phyloP scores from a whole-genome alignment of 2,888 invertebrate genomes.

The Apocheima hispidaria region DNA sequence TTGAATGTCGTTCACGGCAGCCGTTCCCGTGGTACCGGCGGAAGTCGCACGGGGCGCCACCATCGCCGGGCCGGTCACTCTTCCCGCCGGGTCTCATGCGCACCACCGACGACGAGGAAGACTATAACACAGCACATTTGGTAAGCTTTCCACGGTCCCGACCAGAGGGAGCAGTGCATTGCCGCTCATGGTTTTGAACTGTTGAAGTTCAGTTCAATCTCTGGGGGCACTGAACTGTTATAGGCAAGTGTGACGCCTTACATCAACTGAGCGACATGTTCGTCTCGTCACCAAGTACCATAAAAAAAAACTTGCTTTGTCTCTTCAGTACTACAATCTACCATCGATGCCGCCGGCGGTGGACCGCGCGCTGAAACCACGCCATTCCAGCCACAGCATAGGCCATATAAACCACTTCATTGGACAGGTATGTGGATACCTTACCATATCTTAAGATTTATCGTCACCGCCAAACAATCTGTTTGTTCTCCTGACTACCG shows the following conservation, averaged over 20 bases:
- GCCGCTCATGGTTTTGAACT: too few species aligned
- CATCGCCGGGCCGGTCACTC: conserved; percentile 53
- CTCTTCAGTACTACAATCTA: conserved; percentile 71
- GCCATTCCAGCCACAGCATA: conserved; percentile 77
- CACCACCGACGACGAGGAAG: conserved; percentile 66
- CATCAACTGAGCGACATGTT: too few species aligned
- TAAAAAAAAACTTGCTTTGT: neutral
- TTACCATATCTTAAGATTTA: too few species aligned
- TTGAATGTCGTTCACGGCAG: too few species aligned
- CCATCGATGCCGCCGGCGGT: conserved; percentile 89
- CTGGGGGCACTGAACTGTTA: too few species aligned
- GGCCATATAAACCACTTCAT: conserved; percentile 57
- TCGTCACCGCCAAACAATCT: too few species aligned
- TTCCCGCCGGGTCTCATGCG: conserved; percentile 38
- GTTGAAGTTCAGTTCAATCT: too few species aligned
- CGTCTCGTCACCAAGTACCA: too few species aligned
- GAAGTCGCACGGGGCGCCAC: conserved; percentile 53
- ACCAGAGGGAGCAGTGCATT: too few species aligned
- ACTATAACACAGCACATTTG: conserved; percentile 54
- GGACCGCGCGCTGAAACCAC: conserved; percentile 93
- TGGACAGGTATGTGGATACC: conserved; percentile 53
- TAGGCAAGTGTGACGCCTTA: too few species aligned
- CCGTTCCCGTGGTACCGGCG: conserved; percentile 45
- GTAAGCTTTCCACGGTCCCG: too few species aligned
- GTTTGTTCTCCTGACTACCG: too few species aligned